Evolutionary conservation across 2,113 vertebrate species (phyloP).

Genomic region (Leucosticte australis): DNA sequence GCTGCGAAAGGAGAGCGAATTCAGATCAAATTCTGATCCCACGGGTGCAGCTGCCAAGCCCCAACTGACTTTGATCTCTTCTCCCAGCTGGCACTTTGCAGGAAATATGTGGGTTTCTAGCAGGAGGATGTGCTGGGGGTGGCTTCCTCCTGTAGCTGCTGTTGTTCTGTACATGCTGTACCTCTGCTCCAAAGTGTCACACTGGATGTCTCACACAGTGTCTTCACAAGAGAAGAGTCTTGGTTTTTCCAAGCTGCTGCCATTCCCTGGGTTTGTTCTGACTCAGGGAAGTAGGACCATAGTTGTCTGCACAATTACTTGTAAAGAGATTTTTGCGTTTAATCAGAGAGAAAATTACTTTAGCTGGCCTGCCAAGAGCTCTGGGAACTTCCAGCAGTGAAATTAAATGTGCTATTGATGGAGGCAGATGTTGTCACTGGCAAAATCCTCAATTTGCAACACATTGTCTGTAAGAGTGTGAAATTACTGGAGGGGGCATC

Average conservation of each 20-base stretch:
- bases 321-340: not conserved
- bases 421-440: not conserved
- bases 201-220: not conserved
- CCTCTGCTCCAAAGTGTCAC: not conserved
- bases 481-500: not conserved
- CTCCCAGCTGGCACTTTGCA: not conserved
- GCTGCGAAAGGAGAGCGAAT: not conserved
- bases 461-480: not conserved
- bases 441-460: not conserved
- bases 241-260: not conserved
- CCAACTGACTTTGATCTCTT: not conserved
- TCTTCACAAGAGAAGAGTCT: not conserved
- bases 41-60: not conserved
- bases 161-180: not conserved
- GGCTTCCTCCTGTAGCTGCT: not conserved
- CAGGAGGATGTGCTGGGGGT: not conserved
- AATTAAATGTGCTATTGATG: not conserved
- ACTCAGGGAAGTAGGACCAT: not conserved
- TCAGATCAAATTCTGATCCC: not conserved
- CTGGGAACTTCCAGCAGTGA: not conserved
- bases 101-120: constrained; percentile 8
- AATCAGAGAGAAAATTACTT: not conserved
- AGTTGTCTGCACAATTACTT: not conserved
- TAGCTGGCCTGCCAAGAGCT: not conserved
- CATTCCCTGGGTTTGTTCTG: not conserved